Base-by-base conservation (phyloP, 1,140 invertebrate species). In the Procambarus clarkii region DNA sequence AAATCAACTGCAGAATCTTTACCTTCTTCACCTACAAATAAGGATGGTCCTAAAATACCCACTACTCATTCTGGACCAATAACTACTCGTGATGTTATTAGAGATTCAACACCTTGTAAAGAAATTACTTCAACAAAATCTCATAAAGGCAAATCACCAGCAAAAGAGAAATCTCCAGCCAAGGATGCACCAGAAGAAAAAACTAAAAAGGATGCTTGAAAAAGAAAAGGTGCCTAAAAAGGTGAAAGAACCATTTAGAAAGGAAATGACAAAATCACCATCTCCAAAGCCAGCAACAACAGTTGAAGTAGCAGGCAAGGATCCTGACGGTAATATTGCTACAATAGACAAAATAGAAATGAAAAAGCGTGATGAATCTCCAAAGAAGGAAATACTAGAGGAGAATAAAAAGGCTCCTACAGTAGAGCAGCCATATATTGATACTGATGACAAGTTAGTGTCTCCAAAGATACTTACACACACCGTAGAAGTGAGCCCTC, bases 41-140 rank as follows among this genome's bases (percentile, higher is more conserved):
- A 90, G 58, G 88, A 90, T n/a, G 82, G 24, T 60, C 88, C 81
- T 50, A 48, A 48, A 60, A 64, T 77, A 44, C 45, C 80, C 71
- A 71, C 87, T 15, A 88, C 91, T 24, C 90, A 79, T 46, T 86
- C 90, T 44, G 86, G 86, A 86, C 84, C 84, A 79, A 87, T 85
- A 15, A 50, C 64, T 54, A 45, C 74, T n/a, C 44, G 81, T 44
- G 89, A 91, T 76, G 48, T 24, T 5, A 45, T 78, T 4, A 87
- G 60, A 45, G 85, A 78, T 34, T 15, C n/a, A 2, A 87, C 60
- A 24, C 83, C 83, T 9, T 18, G 21, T 24, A 81, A 81, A 54
- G 79, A 81, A 81, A 3, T 18, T 83, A 71, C 48, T 77, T 34
- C 64, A 54, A 81, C 15, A 74, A 74, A 74, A 74, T 24, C 69